Evolutionary conservation across 2,888 invertebrate genomes (phyloP), one percentile per base, ranked within the genome.

Genomic region (Nemapogon koenigi): DNA sequence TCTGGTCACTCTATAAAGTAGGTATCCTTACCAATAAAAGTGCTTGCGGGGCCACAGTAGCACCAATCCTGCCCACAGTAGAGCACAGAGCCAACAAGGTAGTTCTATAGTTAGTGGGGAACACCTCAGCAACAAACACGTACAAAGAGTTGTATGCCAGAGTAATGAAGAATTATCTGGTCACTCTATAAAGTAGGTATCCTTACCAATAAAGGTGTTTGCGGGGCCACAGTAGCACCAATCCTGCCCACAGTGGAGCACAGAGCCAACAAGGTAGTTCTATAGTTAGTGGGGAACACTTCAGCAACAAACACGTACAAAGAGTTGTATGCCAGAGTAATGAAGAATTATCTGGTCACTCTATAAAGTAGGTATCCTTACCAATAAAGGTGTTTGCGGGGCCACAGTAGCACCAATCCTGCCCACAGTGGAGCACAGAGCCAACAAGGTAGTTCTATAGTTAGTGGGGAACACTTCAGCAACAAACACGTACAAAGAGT

Each of bases 401-500:
- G 87, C 84, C 29, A 86, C 55, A 39, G 86, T 84, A 2, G 86
- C 85, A 0, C 87, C 87, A 31, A 86, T 66, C 43, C 87, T 71
- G 13, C 87, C 87, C n/a, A 85, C 67, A 49, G 85, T 84, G 0
- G 86, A 86, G 52, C 86, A 86, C 2, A 81, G 67, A 1, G 84
- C 85, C 47, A 87, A 65, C 31, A 86, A 53, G 0, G 85, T 84
- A 50, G 86, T 85, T 29, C 87, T 63, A 19, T 85, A 69, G 17
- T 75, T 83, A 0, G 87, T 88, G 0, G 87, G 87, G 52, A 87
- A 87, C 46, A 87, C 80, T 58, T 88, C 87, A 13, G 87, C 83
- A 1, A 86, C 86, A 53, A 85, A 83, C 37, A 87, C 81, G 52
- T 87, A 88, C 14, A 85, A 72, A 0, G 83, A 73, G 22, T 84